Evolutionary conservation across 1,140 invertebrate genomes (phyloP).

Genomic region (Drosophila kikkawai): DNA sequence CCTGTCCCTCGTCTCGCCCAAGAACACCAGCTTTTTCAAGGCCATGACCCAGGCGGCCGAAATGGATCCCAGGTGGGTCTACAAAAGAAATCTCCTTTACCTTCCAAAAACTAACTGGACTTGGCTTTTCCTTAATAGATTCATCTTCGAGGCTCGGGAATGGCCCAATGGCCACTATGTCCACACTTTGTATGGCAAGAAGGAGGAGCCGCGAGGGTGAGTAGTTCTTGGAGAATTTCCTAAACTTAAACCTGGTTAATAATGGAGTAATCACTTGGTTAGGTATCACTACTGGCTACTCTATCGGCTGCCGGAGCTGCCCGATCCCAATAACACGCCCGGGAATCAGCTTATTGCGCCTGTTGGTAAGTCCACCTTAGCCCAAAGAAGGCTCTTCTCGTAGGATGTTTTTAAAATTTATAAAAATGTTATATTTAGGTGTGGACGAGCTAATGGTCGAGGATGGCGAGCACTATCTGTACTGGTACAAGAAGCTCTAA

Average conservation of each 20-base stretch:
- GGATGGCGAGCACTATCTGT: slow-evolving; percentile 93
- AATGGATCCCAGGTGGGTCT: slow-evolving; percentile 87
- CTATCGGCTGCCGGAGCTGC: slow-evolving; percentile 90
- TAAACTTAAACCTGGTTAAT: too few relatives aligned
- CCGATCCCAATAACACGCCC: slow-evolving; percentile 91
- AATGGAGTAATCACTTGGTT: not conserved
- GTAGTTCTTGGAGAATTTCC: not conserved
- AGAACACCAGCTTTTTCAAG: slow-evolving; percentile 89
- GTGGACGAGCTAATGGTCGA: slow-evolving; percentile 93
- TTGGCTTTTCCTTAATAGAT: slow-evolving; percentile 55
- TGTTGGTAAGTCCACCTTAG: slow-evolving; percentile 87
- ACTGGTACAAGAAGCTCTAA: slow-evolving; percentile 97
- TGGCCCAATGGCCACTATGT: slow-evolving; percentile 97
- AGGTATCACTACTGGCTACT: slow-evolving; percentile 94
- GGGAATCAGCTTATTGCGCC: slow-evolving; percentile 93
- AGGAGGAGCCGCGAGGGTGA: slow-evolving; percentile 92
- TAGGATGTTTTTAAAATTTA: too few relatives aligned
- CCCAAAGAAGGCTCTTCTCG: too few relatives aligned
- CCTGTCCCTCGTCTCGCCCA: slow-evolving; percentile 77
- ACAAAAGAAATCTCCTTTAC: not conserved
- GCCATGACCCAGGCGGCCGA: slow-evolving; percentile 94
- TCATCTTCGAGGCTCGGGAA: slow-evolving; percentile 91
- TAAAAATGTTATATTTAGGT: slow-evolving; percentile 86
- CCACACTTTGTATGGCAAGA: slow-evolving; percentile 93
- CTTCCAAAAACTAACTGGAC: too few relatives aligned